Conservation (phyloP, 2,797 vertebrate genomes). For the Sebastes dallii region DNA sequence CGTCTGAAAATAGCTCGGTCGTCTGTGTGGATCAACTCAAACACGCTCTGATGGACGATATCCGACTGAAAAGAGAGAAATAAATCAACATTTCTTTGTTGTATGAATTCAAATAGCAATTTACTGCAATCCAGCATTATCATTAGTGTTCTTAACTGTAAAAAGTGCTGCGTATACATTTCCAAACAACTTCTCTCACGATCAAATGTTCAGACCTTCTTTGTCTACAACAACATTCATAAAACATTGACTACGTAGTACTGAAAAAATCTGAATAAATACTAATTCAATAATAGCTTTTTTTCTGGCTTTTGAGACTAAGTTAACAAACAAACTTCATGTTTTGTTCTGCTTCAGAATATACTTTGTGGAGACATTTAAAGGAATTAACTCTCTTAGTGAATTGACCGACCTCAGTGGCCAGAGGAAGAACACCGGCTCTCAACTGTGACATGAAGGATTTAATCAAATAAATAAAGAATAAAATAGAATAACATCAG, state of each 20-base stretch:
- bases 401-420: too few relatives aligned
- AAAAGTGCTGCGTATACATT: too few relatives aligned
- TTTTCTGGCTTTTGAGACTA: not conserved
- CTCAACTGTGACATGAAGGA: not conserved
- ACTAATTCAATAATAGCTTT: not conserved
- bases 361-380: not conserved
- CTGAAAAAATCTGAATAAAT: not conserved
- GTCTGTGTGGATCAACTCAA: constrained; percentile 84
- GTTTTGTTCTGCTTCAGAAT: too few relatives aligned
- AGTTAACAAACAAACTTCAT: not conserved
- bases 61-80: constrained; percentile 77
- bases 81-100: not conserved
- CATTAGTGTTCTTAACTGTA: too few relatives aligned
- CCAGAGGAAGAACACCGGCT: not conserved
- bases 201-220: too few relatives aligned
- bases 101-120: not conserved
- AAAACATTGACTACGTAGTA: too few relatives aligned
- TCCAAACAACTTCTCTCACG: too few relatives aligned
- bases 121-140: not conserved
- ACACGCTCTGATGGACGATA: constrained; percentile 85
- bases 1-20: constrained; percentile 81
- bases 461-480: not conserved
- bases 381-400: not conserved
- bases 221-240: too few relatives aligned
- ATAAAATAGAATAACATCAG: not conserved